Evolutionary conservation across 2,797 vertebrate genomes (phyloP).

Genomic region (Leucoraja ocellata): DNA sequence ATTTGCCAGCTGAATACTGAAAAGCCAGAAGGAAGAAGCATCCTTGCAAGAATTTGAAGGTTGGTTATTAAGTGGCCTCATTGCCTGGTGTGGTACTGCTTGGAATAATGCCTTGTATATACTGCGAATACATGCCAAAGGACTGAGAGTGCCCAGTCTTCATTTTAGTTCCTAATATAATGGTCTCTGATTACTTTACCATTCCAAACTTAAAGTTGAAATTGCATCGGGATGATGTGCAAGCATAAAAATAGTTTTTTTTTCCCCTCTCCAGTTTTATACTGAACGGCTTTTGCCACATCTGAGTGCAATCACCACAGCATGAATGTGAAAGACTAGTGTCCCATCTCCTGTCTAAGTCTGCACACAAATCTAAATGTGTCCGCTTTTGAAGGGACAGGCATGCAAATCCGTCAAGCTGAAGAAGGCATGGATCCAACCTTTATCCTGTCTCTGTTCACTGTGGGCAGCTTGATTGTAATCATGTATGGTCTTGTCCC

Average conservation of each 20-base stretch:
- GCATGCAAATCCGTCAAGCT: too few relatives aligned
- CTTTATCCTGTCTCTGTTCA: too few relatives aligned
- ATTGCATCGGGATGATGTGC: background rate
- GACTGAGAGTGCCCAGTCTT: background rate
- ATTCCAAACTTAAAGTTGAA: background rate
- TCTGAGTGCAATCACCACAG: background rate
- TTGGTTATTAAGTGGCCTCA: background rate
- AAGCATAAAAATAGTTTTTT: too few relatives aligned
- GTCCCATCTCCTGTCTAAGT: background rate
- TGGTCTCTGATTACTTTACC: background rate
- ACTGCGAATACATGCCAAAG: background rate
- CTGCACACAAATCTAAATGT: too few relatives aligned
- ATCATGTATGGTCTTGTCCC: too few relatives aligned
- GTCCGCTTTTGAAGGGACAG: too few relatives aligned
- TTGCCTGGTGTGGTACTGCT: background rate
- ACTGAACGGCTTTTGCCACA: background rate
- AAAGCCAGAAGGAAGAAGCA: background rate
- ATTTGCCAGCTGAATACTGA: conserved; percentile 12
- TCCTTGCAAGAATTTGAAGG: background rate
- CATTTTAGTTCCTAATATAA: background rate
- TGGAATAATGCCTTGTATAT: background rate
- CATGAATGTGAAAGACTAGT: too few relatives aligned
- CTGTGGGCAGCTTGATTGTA: too few relatives aligned
- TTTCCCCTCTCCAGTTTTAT: background rate
- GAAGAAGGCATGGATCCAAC: too few relatives aligned